Percentiles rank a stretch among this genome's conserved stretches.
phyloP scores from a whole-genome alignment of 2,113 vertebrate genomes.

The Meles meles region DNA sequence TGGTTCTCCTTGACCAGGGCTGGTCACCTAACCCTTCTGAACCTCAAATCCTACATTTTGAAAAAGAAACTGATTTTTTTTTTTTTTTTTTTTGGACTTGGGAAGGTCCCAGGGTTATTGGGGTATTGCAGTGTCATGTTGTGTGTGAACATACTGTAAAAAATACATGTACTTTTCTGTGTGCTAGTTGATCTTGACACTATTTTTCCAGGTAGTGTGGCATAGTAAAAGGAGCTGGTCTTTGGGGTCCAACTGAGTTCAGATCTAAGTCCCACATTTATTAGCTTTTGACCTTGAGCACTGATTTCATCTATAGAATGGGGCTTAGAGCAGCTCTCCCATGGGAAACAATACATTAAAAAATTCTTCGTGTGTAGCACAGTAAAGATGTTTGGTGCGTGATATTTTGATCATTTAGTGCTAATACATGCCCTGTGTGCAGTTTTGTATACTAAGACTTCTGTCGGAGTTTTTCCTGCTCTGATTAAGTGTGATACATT shows the following conservation, averaged over 20 bases:
- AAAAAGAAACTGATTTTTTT: not conserved
- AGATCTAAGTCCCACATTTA: not conserved
- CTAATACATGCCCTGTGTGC: not conserved
- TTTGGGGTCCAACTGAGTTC: not conserved
- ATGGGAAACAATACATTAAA: not conserved
- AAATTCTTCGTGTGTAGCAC: not conserved
- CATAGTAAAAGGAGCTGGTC: not conserved
- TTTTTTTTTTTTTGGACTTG: not conserved
- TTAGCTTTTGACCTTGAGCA: not conserved
- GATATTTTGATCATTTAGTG: slow-evolving; percentile 16
- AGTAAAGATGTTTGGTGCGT: not conserved
- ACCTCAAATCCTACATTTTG: not conserved
- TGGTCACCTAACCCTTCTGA: not conserved
- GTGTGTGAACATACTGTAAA: not conserved
- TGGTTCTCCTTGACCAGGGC: not conserved
- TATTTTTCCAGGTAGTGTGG: not conserved
- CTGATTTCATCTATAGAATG: not conserved
- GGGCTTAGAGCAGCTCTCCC: not conserved
- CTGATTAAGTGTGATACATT: slow-evolving; percentile 44
- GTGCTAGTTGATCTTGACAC: not conserved
- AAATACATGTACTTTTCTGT: not conserved
- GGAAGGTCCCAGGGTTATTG: not conserved
- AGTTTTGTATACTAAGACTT: slow-evolving; percentile 37
- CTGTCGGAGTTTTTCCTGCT: slow-evolving; percentile 21
- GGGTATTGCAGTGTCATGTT: not conserved